A percentile compares a stretch with the other conserved stretches of the same genome.
Evolutionary conservation across 2,113 vertebrate genomes (phyloP).

Genomic region (Xenotilapia flavipinnis): DNA sequence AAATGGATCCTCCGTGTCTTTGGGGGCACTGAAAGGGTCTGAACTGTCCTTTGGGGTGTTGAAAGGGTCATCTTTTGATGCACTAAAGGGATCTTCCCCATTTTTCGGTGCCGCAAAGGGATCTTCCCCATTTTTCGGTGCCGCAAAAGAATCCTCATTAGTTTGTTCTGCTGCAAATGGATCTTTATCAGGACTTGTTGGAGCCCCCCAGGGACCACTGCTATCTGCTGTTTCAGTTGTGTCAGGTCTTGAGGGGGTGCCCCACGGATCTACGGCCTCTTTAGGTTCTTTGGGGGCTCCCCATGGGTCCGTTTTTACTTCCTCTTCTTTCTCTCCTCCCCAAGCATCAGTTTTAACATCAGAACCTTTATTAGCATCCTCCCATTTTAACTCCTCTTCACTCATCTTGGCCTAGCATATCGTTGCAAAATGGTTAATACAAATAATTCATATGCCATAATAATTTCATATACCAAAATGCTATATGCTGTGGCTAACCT

Average conservation of each 20-base stretch:
- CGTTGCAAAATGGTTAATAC: neutral
- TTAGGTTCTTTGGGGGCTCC: conserved; percentile 26
- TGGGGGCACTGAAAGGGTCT: conserved; percentile 6
- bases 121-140: conserved; percentile 8
- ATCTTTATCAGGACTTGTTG: conserved; percentile 32
- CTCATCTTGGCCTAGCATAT: conserved; percentile 66
- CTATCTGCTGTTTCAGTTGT: neutral
- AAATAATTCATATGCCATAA: neutral
- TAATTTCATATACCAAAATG: neutral
- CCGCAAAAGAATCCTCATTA: neutral
- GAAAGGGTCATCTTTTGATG: conserved; percentile 18
- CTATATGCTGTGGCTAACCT: neutral
- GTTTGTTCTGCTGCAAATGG: neutral
- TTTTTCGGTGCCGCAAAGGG: neutral
- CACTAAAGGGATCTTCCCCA: neutral
- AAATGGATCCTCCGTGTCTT: conserved; percentile 29
- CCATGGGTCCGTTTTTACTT: conserved; percentile 19
- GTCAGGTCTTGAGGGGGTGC: conserved; percentile 16
- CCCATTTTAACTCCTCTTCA: conserved; percentile 66
- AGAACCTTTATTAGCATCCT: conserved; percentile 48
- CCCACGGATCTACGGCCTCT: conserved; percentile 40
- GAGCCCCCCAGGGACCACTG: conserved; percentile 52
- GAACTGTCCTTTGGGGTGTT: neutral
- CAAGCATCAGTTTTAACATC: neutral
- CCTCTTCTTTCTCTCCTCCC: conserved; percentile 3